These are phyloP conservation scores for Philotrypesis tridentata DNA, from an alignment of 1,140 invertebrate species.

Conservation along the genomic window DNA sequence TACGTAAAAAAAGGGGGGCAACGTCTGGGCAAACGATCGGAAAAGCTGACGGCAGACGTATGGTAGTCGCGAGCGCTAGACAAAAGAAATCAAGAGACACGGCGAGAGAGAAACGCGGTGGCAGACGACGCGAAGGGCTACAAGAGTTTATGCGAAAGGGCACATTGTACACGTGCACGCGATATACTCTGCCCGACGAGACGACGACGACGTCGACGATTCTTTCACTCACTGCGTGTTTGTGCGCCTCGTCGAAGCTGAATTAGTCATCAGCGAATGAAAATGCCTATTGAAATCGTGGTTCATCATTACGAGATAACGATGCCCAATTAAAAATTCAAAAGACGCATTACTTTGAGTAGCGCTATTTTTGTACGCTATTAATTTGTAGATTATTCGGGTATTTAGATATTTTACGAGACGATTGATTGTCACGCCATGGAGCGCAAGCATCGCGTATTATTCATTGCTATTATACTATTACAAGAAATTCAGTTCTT, in stretches of 20 bases:
- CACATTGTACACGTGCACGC: too few species aligned
- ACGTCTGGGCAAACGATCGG: not conserved
- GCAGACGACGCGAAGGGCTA: not conserved
- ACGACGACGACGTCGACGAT: not conserved
- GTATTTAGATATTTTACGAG: too few species aligned
- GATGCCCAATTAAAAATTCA: too few species aligned
- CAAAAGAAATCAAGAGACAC: constrained; percentile 1
- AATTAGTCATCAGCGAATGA: not conserved
- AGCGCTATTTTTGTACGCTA: too few species aligned
- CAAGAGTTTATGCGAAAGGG: not conserved
- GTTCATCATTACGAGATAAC: too few species aligned
- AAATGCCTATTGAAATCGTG: not conserved
- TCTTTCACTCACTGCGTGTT: not conserved
- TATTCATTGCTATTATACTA: too few species aligned
- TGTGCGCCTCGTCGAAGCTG: not conserved
- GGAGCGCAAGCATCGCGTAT: too few species aligned
- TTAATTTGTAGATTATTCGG: too few species aligned
- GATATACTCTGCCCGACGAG: not conserved
- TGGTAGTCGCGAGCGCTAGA: not conserved
- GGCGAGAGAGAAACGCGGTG: not conserved
- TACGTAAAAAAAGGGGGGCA: not conserved
- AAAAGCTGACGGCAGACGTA: constrained; percentile 25
- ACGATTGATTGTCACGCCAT: too few species aligned
- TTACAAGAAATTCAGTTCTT: too few species aligned
- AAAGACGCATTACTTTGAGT: too few species aligned